Percentiles rank a stretch among this genome's conserved stretches.
These are phyloP conservation scores for Phylloscopus trochiloides DNA, from an alignment of 2,113 vertebrate species.

Conservation along the genomic window DNA sequence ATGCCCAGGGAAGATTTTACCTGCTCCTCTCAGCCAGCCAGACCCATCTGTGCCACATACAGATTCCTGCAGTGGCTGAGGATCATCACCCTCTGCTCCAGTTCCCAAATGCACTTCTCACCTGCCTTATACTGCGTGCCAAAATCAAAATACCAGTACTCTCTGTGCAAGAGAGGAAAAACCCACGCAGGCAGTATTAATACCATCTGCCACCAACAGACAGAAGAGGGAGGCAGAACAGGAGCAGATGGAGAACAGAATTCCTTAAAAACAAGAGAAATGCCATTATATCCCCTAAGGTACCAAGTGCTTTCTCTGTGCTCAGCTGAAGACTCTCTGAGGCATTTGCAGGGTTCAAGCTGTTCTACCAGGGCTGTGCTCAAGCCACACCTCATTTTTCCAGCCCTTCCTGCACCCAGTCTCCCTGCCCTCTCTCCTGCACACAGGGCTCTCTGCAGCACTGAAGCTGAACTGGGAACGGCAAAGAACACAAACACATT, in stretches of 20 bases:
- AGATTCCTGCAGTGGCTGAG: neutral
- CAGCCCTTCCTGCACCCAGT: neutral
- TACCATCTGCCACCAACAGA: neutral
- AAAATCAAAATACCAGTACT: neutral
- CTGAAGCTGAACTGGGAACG: fast-evolving
- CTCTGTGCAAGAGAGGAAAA: neutral
- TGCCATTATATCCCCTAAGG: neutral
- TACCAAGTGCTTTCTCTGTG: fast-evolving
- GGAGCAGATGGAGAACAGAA: neutral
- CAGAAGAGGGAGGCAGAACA: neutral
- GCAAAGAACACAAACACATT: slow-evolving; percentile 19
- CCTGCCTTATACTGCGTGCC: neutral
- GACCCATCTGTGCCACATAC: fast-evolving
- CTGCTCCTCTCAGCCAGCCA: neutral
- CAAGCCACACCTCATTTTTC: slow-evolving; percentile 23
- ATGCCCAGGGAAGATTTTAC: neutral
- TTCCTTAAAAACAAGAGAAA: neutral
- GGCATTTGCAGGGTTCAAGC: neutral
- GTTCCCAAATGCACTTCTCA: neutral
- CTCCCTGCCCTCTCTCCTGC: neutral
- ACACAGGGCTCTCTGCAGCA: neutral
- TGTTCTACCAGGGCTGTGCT: neutral
- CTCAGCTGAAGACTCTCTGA: neutral
- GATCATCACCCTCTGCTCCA: neutral
- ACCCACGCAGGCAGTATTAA: neutral